Percentiles rank a stretch among this genome's conserved stretches.
These are phyloP conservation scores for Hedychridium roseum DNA, from an alignment of 2,888 invertebrate genomes.

Conservation along the genomic window DNA sequence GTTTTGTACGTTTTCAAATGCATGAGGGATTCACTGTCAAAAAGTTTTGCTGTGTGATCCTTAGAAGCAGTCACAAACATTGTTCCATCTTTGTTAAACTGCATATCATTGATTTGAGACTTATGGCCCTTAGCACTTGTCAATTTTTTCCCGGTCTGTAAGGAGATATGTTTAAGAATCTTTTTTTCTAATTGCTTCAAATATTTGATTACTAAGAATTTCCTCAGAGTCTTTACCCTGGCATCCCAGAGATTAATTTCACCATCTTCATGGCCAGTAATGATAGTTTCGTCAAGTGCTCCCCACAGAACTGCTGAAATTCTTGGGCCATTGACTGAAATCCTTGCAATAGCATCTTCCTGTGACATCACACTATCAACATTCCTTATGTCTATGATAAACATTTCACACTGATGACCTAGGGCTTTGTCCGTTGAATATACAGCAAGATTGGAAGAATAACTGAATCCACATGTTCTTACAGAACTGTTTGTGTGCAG, in stretches of 20 bases:
- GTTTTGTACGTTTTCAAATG: conserved; percentile 95
- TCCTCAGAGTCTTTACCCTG: conserved; percentile 67
- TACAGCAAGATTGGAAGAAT: conserved; percentile 89
- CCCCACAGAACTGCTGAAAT: conserved; percentile 96
- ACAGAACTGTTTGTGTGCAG: conserved; percentile 87
- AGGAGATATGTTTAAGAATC: conserved; percentile 37
- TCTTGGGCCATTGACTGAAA: conserved; percentile 83
- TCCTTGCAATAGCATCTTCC: conserved; percentile 78
- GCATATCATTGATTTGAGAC: conserved; percentile 94
- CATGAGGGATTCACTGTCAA: conserved; percentile 87
- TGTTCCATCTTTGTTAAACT: conserved; percentile 88
- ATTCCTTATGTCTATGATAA: conserved; percentile 83
- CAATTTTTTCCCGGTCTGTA: conserved; percentile 82
- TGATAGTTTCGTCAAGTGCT: conserved; percentile 87
- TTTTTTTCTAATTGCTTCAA: neutral
- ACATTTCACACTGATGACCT: conserved; percentile 90
- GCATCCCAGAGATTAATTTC: conserved; percentile 93
- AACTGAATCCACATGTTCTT: conserved; percentile 90
- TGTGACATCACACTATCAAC: conserved; percentile 75
- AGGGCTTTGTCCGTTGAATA: conserved; percentile 94
- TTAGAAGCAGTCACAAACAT: conserved; percentile 98
- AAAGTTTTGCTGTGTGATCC: conserved; percentile 94
- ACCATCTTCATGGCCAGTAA: conserved; percentile 95
- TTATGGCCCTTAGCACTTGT: conserved; percentile 84
- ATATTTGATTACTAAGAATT: conserved; percentile 1